Base-by-base conservation (phyloP, 2,888 invertebrate species). In the Brenthis ino region DNA sequence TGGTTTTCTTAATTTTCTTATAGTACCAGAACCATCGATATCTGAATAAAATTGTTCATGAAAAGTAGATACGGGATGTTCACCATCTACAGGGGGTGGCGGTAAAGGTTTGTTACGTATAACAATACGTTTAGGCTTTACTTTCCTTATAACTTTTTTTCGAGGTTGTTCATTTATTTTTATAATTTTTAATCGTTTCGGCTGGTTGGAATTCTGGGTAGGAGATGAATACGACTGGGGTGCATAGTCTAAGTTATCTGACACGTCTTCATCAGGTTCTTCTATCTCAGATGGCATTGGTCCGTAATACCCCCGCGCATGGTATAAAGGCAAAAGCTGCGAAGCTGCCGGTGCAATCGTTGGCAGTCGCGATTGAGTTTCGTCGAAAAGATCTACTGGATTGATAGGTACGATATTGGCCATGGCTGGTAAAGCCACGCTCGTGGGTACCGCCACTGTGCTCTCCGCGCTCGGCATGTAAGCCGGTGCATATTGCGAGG, bases 11-110 rank as follows among this genome's bases (percentile, higher is more conserved):
- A 90, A 82, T 78, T 89, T 93, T 76, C 84, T 88, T 64, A 93
- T 86, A 43, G 90, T 91, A 54, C 88, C 88, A n/a, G 88, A 80
- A 67, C 87, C 86, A 73, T 89, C 87, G n/a, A 93, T 73, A 70
- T 93, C 93, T 0, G 93, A 87, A 82, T 93, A 93, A 79, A 93
- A 93, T 65, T 91, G 88, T 80, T 93, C 93, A 74, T 93, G 93
- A 72, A 87, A 93, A 20, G 84, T 85, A 20, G 92, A 84, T 6
- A 90, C 89, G 8, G 91, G 91, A 71, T 82, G 86, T 77, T 89
- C 91, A 43, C 87, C 89, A 67, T 93, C 91, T 3, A 70, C 65
- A 6, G 74, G 65, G 0, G 72, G 60, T 2, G 72, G 65, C 51
- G 69, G 64, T 33, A 69, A 72, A 20, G 82, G 79, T 68, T 85